Evolutionary conservation across 2,888 invertebrate genomes (phyloP).

Genomic region (Xylocampa areola): DNA sequence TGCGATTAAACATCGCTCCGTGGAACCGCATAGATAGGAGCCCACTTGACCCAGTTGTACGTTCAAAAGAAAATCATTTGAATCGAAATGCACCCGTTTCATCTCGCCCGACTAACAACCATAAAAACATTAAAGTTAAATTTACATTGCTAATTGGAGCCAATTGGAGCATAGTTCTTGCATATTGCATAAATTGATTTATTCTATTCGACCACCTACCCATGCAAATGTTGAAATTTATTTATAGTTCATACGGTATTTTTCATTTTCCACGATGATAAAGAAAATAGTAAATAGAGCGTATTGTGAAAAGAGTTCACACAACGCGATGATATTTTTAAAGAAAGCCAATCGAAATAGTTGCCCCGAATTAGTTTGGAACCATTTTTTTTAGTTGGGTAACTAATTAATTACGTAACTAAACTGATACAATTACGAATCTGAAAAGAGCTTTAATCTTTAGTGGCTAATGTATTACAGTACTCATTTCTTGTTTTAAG

Average conservation of each 20-base stretch:
- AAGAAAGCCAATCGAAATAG: too few relatives aligned
- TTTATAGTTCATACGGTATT: conserved; percentile 27
- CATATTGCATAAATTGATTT: conserved; percentile 31
- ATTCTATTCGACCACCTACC: conserved; percentile 36
- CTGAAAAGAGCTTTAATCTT: conserved; percentile 9
- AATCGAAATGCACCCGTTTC: conserved; percentile 54
- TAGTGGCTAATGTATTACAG: not conserved
- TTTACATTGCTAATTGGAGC: conserved; percentile 61
- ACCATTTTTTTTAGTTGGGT: conserved; percentile 9
- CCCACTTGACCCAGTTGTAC: conserved; percentile 71
- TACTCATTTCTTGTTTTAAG: too few relatives aligned
- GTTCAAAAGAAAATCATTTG: conserved; percentile 67
- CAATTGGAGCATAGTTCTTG: conserved; percentile 49
- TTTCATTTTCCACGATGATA: conserved; percentile 18
- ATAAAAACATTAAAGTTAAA: conserved; percentile 50
- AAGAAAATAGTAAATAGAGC: conserved; percentile 26
- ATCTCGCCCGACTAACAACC: conserved; percentile 50
- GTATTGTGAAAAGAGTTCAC: conserved; percentile 14
- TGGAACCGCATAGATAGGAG: conserved; percentile 59
- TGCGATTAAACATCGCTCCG: conserved; percentile 64
- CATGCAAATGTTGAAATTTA: conserved; percentile 37
- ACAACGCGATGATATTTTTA: too few relatives aligned
- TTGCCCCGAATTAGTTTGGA: conserved; percentile 4
- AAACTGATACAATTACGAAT: conserved; percentile 6
- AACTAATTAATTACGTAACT: conserved; percentile 26